Percentiles rank a stretch among this genome's conserved stretches.
Evolutionary conservation across 1,140 invertebrate species (phyloP).

Genomic region (Lamellibrachia luymesi): DNA sequence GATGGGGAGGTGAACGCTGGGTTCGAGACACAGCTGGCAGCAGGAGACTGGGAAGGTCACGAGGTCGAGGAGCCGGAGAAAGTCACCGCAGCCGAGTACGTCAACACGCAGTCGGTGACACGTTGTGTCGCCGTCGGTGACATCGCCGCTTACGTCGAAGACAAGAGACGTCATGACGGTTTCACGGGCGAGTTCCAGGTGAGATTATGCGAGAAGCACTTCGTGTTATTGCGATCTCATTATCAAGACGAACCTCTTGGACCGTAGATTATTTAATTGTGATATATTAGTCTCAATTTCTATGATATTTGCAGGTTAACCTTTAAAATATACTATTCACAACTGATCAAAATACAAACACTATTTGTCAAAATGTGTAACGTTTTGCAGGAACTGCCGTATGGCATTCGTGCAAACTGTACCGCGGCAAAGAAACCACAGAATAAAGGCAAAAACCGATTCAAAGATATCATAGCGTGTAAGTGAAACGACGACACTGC

Average conservation of each 20-base stretch:
- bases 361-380: too few relatives aligned
- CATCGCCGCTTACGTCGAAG: background rate
- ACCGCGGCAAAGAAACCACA: background rate
- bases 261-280: too few relatives aligned
- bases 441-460: slow-evolving; percentile 26
- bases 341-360: too few relatives aligned
- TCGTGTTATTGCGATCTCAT: background rate
- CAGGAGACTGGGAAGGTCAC: background rate
- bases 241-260: too few relatives aligned
- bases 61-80: background rate
- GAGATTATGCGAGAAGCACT: too few relatives aligned
- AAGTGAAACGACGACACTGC: background rate
- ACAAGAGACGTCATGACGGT: background rate
- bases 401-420: background rate
- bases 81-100: background rate
- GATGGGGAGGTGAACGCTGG: background rate
- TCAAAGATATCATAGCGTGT: slow-evolving; percentile 27
- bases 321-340: too few relatives aligned
- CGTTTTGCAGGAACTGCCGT: background rate
- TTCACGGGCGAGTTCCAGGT: background rate
- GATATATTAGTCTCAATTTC: too few relatives aligned
- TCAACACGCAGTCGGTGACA: background rate
- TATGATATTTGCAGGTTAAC: too few relatives aligned
- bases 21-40: background rate
- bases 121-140: background rate